Base-by-base conservation (phyloP, 1,140 invertebrate genomes). In the Parapsyche elsis region DNA sequence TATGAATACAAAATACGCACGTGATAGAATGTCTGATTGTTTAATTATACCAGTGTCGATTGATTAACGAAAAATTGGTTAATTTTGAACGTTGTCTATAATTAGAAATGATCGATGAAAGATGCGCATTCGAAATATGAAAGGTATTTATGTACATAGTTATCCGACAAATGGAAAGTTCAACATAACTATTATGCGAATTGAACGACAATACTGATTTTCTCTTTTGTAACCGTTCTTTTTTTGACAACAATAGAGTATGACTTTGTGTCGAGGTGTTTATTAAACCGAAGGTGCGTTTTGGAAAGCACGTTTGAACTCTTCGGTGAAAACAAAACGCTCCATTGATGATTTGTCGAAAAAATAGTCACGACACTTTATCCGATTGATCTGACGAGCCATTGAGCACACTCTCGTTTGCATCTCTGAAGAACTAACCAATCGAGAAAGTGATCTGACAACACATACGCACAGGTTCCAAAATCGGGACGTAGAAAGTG, bases 401-500 rank as follows among this genome's bases (percentile, higher is more conserved):
- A 12, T 16, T 12, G 49, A 14, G 10, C 49, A 12, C 16, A 53
- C 16, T 53, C 49, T 53, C 49, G 16, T 53, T 53, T 53, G 49
- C 49, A 53, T 53, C 49, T 16, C 30, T 7, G 30, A 38, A 57
- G 53, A 53, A 4, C 10, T 24, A 30, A 57, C 75, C 26, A 64
- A 77, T 71, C 75, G 81, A 73, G 81, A 82, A 82, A 82, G 81
- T 82, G 78, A 82, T 80, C 75, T 67, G 21, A 14, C 64, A 73
- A 46, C 77, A 24, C 16, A 38, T 38, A 38, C 30, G 7, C 30
- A 38, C 67, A 59, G 61, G 67, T 76, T 77, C 74, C 74, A 53
- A 80, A 82, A 82, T 80, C 78, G 70, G 81, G 78, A 77, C 81
- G 24, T 82, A 82, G 81, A 82, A 82, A 82, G 81, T 80, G 76